A percentile compares a stretch with the other conserved stretches of the same genome.
These are phyloP conservation scores for Aplodontia rufa DNA, from an alignment of 2,113 vertebrate genomes.

Conservation along the genomic window DNA sequence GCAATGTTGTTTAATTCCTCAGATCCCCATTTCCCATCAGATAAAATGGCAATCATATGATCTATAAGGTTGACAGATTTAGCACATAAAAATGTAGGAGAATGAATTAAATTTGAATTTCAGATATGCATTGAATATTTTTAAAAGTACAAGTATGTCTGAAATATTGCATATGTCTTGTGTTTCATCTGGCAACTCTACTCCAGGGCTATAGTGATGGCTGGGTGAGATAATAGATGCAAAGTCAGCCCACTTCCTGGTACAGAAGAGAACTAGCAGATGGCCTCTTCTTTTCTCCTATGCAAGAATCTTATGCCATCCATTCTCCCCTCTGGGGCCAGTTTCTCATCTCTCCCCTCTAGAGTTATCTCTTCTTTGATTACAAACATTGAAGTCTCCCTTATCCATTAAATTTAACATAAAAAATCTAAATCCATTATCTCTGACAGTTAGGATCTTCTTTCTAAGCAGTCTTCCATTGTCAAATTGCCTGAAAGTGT, in stretches of 20 bases:
- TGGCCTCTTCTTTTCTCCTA: background rate
- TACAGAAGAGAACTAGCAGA: background rate
- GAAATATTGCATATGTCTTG: background rate
- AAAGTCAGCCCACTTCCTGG: background rate
- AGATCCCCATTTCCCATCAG: background rate
- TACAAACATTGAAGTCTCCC: background rate
- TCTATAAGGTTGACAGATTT: background rate
- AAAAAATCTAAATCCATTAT: background rate
- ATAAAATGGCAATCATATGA: background rate
- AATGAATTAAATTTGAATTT: constrained; percentile 16
- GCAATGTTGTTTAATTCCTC: background rate
- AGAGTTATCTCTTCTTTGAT: background rate
- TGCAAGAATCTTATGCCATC: background rate
- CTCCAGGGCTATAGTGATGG: background rate
- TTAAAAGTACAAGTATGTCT: background rate
- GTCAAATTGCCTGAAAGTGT: background rate
- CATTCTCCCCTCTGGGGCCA: background rate
- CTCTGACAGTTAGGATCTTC: background rate
- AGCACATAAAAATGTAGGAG: background rate
- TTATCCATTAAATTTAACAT: background rate
- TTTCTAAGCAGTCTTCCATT: background rate
- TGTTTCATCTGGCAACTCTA: background rate
- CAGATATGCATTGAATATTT: background rate
- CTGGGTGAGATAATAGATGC: background rate
- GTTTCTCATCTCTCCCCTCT: background rate